Base-by-base conservation (phyloP, 2,113 vertebrate genomes). In the Rhegmatorhina hoffmannsi region DNA sequence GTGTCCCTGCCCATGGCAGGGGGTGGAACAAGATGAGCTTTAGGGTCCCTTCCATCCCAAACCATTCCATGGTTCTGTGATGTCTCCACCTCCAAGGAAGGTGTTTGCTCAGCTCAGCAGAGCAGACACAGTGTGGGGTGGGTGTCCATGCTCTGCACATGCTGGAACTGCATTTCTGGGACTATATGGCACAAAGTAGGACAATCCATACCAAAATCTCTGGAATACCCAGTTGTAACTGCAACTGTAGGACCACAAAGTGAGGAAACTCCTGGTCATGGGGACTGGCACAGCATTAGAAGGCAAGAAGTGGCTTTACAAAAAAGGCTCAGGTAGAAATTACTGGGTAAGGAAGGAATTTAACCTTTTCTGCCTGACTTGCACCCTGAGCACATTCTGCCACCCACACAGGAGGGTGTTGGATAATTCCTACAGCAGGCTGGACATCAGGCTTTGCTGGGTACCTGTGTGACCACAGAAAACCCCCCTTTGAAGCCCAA, bases 141-240 rank as follows among this genome's bases (percentile, higher is more conserved):
- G 40, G 23, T 14, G 34, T 18, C 58, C 28, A 6, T 25, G 36
- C 19, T 16, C 53, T 34, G 19, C 8, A 2, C 13, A 3, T 20
- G 38, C 52, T 76, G 40, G 40, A 62, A 40, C 4, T 62, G 53
- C 36, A 23, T 40, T 75, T 72, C 33, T 34, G 60, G 16, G 40
- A 13, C 40, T 40, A 40, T 12, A 13, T 40, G 40, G 40, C 47
- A 10, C 25, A 29, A 68, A 68, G 53, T 9, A 62, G 25, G 29
- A 31, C 0, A 1, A 33, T 33, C 25, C 40, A 33, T 29, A 33
- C 6, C 26, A 63, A 17, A 10, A 25, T 11, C 1, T 1, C n/a
- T 55, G 46, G 20, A 49, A 53, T 31, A 16, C 8, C 19, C 9
- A 36, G 50, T 31, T 13, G 20, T 4, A 72, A 49, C 28, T 49